A percentile compares a stretch with the other conserved stretches of the same genome.
Evolutionary conservation across 1,140 invertebrate species (phyloP).

Genomic region (Arctopsyche grandis): DNA sequence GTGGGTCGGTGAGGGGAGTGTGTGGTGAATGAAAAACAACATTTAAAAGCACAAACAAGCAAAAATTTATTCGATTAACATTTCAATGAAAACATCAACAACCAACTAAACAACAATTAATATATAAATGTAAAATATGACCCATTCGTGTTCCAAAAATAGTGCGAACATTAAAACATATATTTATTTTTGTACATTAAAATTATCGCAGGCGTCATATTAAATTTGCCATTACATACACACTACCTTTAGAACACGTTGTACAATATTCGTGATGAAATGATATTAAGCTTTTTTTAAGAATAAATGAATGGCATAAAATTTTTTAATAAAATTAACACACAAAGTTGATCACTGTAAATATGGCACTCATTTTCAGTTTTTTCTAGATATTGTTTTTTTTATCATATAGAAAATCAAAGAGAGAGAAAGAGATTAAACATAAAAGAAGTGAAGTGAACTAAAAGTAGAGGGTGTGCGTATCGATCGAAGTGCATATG

Average conservation of each 20-base stretch:
- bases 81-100: slow-evolving; percentile 13
- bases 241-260: no score
- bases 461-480: background rate
- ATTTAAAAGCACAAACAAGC: slow-evolving; percentile 44
- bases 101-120: slow-evolving; percentile 23
- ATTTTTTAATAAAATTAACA: background rate
- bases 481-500: background rate
- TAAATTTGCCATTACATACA: no score
- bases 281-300: background rate
- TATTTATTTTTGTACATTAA: background rate
- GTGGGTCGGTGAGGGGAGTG: slow-evolving; percentile 2
- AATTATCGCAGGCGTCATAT: background rate
- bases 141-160: background rate
- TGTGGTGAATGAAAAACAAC: slow-evolving; percentile 45
- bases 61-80: slow-evolving; percentile 37
- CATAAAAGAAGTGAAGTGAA: background rate
- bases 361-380: background rate
- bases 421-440: background rate
- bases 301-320: no score
- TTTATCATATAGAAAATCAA: background rate
- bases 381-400: background rate
- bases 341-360: background rate
- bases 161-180: no score
- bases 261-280: background rate
- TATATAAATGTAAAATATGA: background rate